Conservation (phyloP, 2,888 invertebrate genomes). For the Ormyrus rosae region DNA sequence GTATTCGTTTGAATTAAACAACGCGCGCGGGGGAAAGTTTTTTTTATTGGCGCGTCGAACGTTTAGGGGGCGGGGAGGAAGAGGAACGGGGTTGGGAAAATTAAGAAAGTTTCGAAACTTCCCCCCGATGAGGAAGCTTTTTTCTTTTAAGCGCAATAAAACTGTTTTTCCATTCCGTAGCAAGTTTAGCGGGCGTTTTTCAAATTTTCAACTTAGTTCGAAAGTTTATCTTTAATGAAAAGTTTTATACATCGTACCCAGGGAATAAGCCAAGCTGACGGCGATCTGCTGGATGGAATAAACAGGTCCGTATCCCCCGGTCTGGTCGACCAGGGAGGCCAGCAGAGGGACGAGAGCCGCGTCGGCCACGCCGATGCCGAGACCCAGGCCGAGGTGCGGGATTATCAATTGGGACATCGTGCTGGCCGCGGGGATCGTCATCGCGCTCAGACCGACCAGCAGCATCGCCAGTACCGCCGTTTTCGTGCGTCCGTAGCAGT, state of each 20-base stretch:
- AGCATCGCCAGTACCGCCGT: constrained; percentile 81
- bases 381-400: constrained; percentile 88
- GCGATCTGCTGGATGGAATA: constrained; percentile 90
- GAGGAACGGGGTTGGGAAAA: no score
- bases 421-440: constrained; percentile 82
- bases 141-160: no score
- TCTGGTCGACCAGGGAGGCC: constrained; percentile 84
- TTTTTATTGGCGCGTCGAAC: no score
- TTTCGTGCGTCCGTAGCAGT: constrained; percentile 81
- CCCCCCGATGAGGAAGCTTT: no score
- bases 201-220: no score
- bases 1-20: no score
- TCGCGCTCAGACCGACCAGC: constrained; percentile 81
- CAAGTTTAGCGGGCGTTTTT: no score
- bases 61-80: no score
- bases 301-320: constrained; percentile 85
- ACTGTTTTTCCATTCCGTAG: background rate
- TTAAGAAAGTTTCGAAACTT: no score
- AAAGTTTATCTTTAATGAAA: background rate
- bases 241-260: constrained; percentile 77
- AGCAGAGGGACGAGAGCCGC: constrained; percentile 87
- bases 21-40: no score
- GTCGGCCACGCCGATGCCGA: constrained; percentile 89
- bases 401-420: constrained; percentile 81
- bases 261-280: constrained; percentile 87